Conservation (phyloP, 2,888 invertebrate genomes). For the Acrobeloides nanus region DNA sequence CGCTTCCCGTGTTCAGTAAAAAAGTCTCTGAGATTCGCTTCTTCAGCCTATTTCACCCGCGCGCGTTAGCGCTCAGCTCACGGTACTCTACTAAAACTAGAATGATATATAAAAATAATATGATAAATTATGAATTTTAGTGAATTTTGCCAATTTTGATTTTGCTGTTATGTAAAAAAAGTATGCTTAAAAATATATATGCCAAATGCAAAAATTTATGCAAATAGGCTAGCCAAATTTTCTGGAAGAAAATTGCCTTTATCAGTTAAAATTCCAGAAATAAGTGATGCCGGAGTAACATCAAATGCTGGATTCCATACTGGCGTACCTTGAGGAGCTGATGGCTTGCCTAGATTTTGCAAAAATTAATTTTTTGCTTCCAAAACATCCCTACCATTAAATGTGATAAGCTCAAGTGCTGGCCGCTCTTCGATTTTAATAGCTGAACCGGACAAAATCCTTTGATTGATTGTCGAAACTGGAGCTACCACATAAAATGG, state of each 20-base stretch:
- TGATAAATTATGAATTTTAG: no score
- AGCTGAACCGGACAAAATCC: slow-evolving; percentile 70
- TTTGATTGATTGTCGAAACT: slow-evolving; percentile 75
- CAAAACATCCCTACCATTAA: slow-evolving; percentile 63
- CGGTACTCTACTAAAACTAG: no score
- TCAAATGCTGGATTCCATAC: slow-evolving; percentile 99
- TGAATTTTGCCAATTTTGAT: no score
- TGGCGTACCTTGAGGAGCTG: slow-evolving; percentile 66
- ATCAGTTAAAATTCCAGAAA: slow-evolving; percentile 79
- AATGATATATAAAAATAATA: no score
- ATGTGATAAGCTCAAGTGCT: slow-evolving; percentile 79
- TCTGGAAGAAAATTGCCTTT: slow-evolving; percentile 67
- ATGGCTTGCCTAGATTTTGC: slow-evolving; percentile 20
- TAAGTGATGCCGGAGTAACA: slow-evolving; percentile 83
- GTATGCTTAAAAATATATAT: no score
- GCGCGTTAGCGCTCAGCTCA: no score
- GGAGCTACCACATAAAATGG: slow-evolving; percentile 95
- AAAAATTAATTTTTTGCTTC: slow-evolving; percentile 1
- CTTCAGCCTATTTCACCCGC: no score
- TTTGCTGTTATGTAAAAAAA: no score
- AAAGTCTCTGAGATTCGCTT: no score
- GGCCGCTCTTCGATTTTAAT: slow-evolving; percentile 91
- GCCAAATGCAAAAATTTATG: no score
- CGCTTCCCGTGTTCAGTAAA: no score
- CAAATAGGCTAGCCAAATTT: slow-evolving; percentile 17